These are phyloP conservation scores for Paramormyrops hopkinsi DNA, from an alignment of 2,797 vertebrate genomes.

Conservation along the genomic window DNA sequence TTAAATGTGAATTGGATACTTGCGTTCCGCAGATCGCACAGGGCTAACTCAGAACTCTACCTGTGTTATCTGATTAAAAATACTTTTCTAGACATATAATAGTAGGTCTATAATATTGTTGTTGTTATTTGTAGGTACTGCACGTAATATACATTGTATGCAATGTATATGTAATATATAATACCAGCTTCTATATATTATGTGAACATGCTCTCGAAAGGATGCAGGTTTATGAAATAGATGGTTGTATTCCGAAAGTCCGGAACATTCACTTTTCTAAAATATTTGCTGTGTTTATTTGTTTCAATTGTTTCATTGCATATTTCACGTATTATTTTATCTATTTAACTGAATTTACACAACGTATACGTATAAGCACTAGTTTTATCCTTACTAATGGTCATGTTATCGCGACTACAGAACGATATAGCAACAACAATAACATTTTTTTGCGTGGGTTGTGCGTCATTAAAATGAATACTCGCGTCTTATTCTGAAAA, in stretches of 20 bases:
- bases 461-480: neutral
- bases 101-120: neutral
- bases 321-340: neutral
- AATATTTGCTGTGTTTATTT: neutral
- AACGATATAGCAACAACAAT: neutral
- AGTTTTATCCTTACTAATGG: neutral
- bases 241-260: neutral
- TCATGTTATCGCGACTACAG: neutral
- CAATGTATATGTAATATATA: neutral
- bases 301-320: neutral
- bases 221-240: neutral
- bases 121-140: neutral
- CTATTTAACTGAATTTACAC: neutral
- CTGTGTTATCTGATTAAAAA: neutral
- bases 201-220: neutral
- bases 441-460: neutral
- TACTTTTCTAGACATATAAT: neutral
- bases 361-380: neutral
- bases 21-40: slow-evolving; percentile 24
- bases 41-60: neutral
- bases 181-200: neutral
- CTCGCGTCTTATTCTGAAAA: neutral
- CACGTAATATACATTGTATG: neutral
- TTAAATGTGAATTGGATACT: slow-evolving; percentile 25
- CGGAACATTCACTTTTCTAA: neutral